phyloP scores from a whole-genome alignment of 1,140 invertebrate genomes.

The Sitophilus oryzae region DNA sequence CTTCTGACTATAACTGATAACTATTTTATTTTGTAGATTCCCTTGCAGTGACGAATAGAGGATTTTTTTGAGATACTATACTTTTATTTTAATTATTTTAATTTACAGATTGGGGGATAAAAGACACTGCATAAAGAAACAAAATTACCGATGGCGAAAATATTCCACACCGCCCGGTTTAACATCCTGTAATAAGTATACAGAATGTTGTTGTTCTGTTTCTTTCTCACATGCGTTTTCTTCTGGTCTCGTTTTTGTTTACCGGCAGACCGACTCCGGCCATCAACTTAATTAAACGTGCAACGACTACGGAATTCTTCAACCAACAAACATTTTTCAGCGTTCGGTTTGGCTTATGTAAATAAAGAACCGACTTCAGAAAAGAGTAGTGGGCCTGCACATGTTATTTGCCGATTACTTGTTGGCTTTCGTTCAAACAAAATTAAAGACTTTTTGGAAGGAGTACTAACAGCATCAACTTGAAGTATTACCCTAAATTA shows the following conservation, averaged over 20 bases:
- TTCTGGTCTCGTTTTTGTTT: conserved; percentile 14
- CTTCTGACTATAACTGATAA: too few relatives aligned
- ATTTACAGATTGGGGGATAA: too few relatives aligned
- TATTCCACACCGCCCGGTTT: neutral
- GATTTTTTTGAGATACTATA: too few relatives aligned
- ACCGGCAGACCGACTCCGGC: conserved; percentile 7
- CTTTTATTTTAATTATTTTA: too few relatives aligned
- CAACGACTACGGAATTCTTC: conserved; percentile 8
- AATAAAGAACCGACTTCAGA: neutral
- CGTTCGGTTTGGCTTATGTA: neutral
- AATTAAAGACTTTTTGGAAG: too few relatives aligned
- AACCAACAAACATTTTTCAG: conserved; percentile 16
- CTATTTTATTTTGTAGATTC: too few relatives aligned
- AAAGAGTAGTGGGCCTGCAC: neutral
- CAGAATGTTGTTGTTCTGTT: conserved; percentile 13
- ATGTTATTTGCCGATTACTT: neutral
- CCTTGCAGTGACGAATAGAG: too few relatives aligned
- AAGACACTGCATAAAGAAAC: too few relatives aligned
- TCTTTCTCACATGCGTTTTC: conserved; percentile 16
- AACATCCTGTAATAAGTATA: conserved; percentile 11
- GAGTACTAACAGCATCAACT: too few relatives aligned
- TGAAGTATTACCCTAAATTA: too few relatives aligned
- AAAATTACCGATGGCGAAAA: neutral
- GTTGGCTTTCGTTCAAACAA: neutral
- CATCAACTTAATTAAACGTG: conserved; percentile 21